Evolutionary conservation across 2,797 vertebrate species (phyloP), one percentile per base, ranked within the genome.

Genomic region (Poecile montanus): DNA sequence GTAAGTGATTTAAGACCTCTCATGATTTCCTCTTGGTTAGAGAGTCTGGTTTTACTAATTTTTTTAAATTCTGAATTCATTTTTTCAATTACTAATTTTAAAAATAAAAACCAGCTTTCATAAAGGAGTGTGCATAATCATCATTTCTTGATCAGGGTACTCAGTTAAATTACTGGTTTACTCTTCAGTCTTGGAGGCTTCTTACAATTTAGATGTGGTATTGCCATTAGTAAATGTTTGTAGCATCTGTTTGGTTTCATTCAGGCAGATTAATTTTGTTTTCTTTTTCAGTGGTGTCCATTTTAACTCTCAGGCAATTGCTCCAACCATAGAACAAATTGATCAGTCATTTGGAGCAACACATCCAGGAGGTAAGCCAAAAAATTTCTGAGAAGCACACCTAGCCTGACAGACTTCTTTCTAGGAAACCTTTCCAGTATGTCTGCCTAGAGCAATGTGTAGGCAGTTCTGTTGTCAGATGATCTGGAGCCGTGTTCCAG

Each of bases 341-440:
- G 99, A 99, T 97, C 99, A 99, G 98, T 99, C 99, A 17, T 99
- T 99, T 96, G 99, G 99, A 96, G 99, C 99, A 80, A 99, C 99
- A 13, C 99, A 99, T 97, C 99, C 99, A 96, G 99, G 99, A 99
- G 99, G 99, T 99, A 98, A 97, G 96, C 72, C 13, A 16, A 26
- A 44, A 40, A 23, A 40, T 42, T 79, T 62, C 66, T 66, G 70
- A 66, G 82, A 23, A 77, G 71, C 76, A 60, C 23, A 27, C 50
- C 22, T 68, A 45, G 57, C 38, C 8, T 38, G 61, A 40, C n/a
- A 53, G 22, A 16, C 23, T 78, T 73, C 36, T 74, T 82, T 88
- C 66, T 65, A 48, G 63, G 80, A 62, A 78, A 11, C 12, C 21
- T 88, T 74, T 80, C 29, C 34, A 77, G 7, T 68, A 3, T 27